A percentile compares a stretch with the other conserved stretches of the same genome.
Conservation (phyloP, 1,140 invertebrate species). For the Periplaneta americana region DNA sequence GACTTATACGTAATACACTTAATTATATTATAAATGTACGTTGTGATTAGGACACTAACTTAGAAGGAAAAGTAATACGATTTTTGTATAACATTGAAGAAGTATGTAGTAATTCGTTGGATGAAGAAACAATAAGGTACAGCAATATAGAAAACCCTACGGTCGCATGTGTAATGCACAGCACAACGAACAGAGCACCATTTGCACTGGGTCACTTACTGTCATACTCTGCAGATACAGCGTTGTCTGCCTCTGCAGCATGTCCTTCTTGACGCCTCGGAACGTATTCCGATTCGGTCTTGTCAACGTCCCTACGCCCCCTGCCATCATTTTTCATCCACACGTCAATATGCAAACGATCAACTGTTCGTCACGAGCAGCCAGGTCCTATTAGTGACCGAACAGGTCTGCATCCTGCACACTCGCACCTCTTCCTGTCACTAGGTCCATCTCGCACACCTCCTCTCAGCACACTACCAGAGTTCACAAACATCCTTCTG, state of each 20-base stretch:
- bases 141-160: too few relatives aligned
- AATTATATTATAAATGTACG: too few relatives aligned
- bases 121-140: too few relatives aligned
- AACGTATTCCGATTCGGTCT: slow-evolving; percentile 35
- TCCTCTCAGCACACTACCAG: neutral
- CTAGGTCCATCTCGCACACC: neutral
- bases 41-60: too few relatives aligned
- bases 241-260: slow-evolving; percentile 61
- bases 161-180: too few relatives aligned
- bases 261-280: slow-evolving; percentile 69
- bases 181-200: neutral
- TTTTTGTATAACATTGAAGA: too few relatives aligned
- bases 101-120: too few relatives aligned
- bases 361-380: neutral
- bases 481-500: neutral
- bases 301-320: neutral
- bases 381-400: neutral
- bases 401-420: neutral
- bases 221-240: slow-evolving; percentile 68
- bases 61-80: too few relatives aligned
- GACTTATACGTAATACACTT: too few relatives aligned
- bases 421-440: neutral
- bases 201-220: slow-evolving; percentile 37
- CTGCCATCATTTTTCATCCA: neutral
- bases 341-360: neutral